Conservation (phyloP, 2,113 vertebrate species). For the Nematolebias whitei region DNA sequence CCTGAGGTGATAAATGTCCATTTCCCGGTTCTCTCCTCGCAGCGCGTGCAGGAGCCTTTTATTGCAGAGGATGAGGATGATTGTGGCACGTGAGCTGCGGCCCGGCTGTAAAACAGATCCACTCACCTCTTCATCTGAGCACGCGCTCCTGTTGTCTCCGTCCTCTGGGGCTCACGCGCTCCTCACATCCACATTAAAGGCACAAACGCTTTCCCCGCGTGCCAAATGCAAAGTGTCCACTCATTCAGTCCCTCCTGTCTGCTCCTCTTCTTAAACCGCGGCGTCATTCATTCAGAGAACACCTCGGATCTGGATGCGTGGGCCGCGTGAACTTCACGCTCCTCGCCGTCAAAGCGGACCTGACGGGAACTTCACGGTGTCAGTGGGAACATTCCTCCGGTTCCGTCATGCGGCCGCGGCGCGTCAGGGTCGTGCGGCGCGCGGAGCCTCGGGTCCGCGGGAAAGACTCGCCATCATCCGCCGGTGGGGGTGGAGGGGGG, state of each 20-base stretch:
- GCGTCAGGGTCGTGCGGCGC: not conserved
- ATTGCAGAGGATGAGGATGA: not conserved
- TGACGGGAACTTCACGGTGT: constrained; percentile 44
- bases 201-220: constrained; percentile 34
- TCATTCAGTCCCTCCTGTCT: constrained; percentile 24
- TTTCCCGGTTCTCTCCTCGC: constrained; percentile 42
- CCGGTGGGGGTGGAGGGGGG: constrained; percentile 20
- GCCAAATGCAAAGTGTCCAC: constrained; percentile 14
- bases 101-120: constrained; percentile 3
- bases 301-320: constrained; percentile 24
- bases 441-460: constrained; percentile 14
- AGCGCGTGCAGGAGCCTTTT: constrained; percentile 41
- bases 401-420: constrained; percentile 44
- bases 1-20: constrained; percentile 45
- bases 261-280: constrained; percentile 24
- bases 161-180: constrained; percentile 42
- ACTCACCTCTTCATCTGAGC: constrained; percentile 65
- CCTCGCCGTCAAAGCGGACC: constrained; percentile 29
- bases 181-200: constrained; percentile 60
- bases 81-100: not conserved
- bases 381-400: constrained; percentile 70
- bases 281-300: constrained; percentile 65
- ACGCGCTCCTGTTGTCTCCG: constrained; percentile 38
- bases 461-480: constrained; percentile 50
- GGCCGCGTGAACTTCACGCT: constrained; percentile 57